Evolutionary conservation across 2,797 vertebrate species (phyloP), one percentile per base, ranked within the genome.

Genomic region (Hemitrygon akajei): DNA sequence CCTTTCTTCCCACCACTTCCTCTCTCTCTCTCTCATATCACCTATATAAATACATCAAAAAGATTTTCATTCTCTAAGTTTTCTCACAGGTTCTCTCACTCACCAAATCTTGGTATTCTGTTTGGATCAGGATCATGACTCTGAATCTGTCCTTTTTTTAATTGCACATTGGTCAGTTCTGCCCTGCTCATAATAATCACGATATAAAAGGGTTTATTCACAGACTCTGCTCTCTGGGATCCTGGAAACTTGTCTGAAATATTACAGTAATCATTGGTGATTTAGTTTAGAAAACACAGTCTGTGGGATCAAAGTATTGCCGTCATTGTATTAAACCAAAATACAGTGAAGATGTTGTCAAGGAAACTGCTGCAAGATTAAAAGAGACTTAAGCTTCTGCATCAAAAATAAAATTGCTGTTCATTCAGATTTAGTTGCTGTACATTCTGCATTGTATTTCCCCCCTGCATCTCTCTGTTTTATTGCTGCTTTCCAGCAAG

Each of bases 361-460:
- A 30, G 84, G 84, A 87, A 87, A n/a, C 84, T 27, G 22, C 47
- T 87, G 58, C 84, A 63, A 63, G 58, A 87, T 87, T 87, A 63
- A 27, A n/a, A 27, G 84, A 63, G 56, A 87, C 11, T 87, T 87
- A 87, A 58, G 56, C 56, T 63, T 87, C 58, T 60, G 84, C 30
- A 87, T 87, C 56, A 63, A 11, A 10, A n/a, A 87, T 87, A 30
- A 30, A 63, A 87, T 63, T 1, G 58, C 56, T 87, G 84, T n/a
- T 27, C 0, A 27, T 60, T n/a, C 27, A 63, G 84, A 56, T 87
- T 60, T 30, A 87, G 25, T 58, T 60, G 84, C 63, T 63, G 84
- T 58, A 40, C 47, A 40, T 22, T 20, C 81, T 84, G 20, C 6
- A 84, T n/a, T n/a, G 14, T 11, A 87, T 60, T 87, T 87, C 84